Evolutionary conservation across 2,888 invertebrate genomes (phyloP).

Genomic region (Lycocerus yunnanus): DNA sequence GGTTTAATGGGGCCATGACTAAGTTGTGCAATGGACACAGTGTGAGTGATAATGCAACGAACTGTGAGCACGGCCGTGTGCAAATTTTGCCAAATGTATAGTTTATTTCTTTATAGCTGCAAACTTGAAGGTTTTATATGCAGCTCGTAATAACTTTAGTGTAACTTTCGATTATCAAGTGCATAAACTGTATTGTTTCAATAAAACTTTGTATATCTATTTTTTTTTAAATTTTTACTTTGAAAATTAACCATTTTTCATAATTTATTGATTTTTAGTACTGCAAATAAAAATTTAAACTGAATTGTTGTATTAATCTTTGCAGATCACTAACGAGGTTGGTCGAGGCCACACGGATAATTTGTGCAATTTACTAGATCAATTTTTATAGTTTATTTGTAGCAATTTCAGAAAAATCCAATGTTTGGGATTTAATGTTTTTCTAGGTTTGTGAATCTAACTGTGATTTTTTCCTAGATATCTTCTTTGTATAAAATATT

Average conservation of each 20-base stretch:
- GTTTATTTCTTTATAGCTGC: constrained; percentile 32
- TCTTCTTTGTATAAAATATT: too few species aligned
- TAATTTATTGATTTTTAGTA: neutral
- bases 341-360: neutral
- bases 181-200: constrained; percentile 44
- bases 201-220: constrained; percentile 44
- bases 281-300: neutral
- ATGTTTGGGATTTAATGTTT: neutral
- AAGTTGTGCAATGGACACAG: constrained; percentile 37
- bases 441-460: neutral
- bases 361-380: neutral
- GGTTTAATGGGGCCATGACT: constrained; percentile 33
- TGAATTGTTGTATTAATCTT: neutral
- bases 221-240: neutral
- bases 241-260: neutral
- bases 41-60: constrained; percentile 35
- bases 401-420: neutral
- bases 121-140: constrained; percentile 18
- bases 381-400: neutral
- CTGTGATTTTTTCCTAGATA: neutral
- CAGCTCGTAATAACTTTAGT: constrained; percentile 27
- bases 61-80: constrained; percentile 31
- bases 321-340: neutral
- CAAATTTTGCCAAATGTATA: constrained; percentile 38
- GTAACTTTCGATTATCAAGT: constrained; percentile 35